Evolutionary conservation across 1,140 invertebrate species (phyloP).

Genomic region (Limonius californicus): DNA sequence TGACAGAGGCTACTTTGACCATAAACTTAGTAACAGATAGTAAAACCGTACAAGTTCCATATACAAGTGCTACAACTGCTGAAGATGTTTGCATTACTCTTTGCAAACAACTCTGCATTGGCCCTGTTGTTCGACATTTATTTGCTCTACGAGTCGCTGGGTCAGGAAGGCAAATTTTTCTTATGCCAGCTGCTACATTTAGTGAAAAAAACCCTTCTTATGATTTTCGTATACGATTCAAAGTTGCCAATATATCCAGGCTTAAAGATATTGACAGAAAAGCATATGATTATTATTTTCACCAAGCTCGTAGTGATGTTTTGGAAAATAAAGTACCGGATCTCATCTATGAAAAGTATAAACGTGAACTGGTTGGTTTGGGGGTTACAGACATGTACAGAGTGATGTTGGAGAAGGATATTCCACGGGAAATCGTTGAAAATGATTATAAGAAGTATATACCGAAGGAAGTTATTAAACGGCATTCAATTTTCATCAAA

Average conservation of each 20-base stretch:
- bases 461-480: constrained; percentile 69
- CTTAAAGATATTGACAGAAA: constrained; percentile 65
- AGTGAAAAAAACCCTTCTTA: constrained; percentile 55
- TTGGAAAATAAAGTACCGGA: constrained; percentile 73
- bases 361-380: constrained; percentile 71
- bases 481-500: constrained; percentile 70
- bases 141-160: constrained; percentile 69
- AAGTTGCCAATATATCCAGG: constrained; percentile 59
- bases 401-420: constrained; percentile 68
- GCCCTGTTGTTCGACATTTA: constrained; percentile 69
- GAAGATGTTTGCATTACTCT: constrained; percentile 71
- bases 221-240: constrained; percentile 75
- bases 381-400: constrained; percentile 83
- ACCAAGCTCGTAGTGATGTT: constrained; percentile 77
- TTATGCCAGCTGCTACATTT: constrained; percentile 56
- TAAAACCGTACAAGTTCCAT: constrained; percentile 46
- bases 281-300: constrained; percentile 81
- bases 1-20: constrained; percentile 32
- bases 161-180: constrained; percentile 59
- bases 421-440: constrained; percentile 61
- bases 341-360: constrained; percentile 69
- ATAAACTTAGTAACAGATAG: constrained; percentile 43
- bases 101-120: constrained; percentile 66
- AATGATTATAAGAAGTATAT: constrained; percentile 77
- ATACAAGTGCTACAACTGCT: constrained; percentile 45